Percentiles rank a stretch among this genome's conserved stretches.
These are phyloP conservation scores for Donacobius atricapilla DNA, from an alignment of 2,113 vertebrate genomes.

Conservation along the genomic window DNA sequence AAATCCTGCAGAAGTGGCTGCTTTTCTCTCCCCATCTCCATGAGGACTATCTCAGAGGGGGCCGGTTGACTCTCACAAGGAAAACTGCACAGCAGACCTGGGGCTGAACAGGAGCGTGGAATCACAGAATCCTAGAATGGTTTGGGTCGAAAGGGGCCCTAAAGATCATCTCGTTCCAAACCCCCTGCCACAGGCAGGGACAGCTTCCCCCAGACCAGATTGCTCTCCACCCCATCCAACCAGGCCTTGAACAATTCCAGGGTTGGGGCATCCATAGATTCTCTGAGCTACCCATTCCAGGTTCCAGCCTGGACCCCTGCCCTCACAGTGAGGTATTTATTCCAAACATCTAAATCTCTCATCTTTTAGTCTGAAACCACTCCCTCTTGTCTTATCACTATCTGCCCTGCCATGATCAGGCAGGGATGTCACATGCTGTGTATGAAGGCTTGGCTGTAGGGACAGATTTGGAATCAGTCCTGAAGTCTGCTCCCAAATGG, in stretches of 20 bases:
- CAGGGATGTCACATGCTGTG: neutral
- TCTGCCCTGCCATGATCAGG: neutral
- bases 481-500: neutral
- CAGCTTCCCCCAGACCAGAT: neutral
- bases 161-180: neutral
- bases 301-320: neutral
- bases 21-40: neutral
- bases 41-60: neutral
- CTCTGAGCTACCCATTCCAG: neutral
- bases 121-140: neutral
- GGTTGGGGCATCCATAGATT: neutral
- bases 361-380: neutral
- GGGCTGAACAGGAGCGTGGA: rapidly evolving
- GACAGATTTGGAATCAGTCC: neutral
- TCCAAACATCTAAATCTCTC: neutral
- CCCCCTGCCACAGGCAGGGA: neutral
- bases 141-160: neutral
- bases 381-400: neutral
- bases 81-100: neutral
- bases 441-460: neutral
- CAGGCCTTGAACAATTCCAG: neutral
- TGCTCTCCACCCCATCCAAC: neutral
- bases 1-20: neutral
- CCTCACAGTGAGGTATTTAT: neutral
- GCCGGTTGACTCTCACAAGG: neutral